Percentiles rank a stretch among this genome's conserved stretches.
phyloP scores from a whole-genome alignment of 2,113 vertebrate genomes.

The Lycaon pictus region DNA sequence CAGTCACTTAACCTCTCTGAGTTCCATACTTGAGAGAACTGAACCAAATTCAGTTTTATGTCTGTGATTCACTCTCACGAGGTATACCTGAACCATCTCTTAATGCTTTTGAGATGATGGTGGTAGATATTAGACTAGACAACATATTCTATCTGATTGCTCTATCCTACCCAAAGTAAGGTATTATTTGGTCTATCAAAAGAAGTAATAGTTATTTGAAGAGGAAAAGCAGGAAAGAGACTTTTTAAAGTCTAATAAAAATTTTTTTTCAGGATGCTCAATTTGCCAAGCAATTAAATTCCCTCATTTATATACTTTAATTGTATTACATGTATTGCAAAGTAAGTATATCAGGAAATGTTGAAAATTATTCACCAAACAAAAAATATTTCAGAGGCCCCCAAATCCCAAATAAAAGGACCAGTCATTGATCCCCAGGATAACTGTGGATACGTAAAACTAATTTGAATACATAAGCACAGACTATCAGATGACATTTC shows the following conservation, averaged over 20 bases:
- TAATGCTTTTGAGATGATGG: not conserved
- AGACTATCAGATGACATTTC: not conserved
- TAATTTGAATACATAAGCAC: not conserved
- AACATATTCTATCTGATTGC: not conserved
- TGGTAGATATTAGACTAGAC: not conserved
- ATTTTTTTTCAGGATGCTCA: not conserved
- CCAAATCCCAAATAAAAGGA: not conserved
- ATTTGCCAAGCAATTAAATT: not conserved
- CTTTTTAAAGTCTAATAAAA: not conserved
- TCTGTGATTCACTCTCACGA: not conserved
- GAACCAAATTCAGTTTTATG: not conserved
- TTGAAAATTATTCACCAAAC: not conserved
- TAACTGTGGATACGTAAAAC: not conserved
- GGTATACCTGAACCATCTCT: not conserved
- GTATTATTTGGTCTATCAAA: not conserved
- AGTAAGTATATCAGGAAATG: not conserved
- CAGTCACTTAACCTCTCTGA: not conserved
- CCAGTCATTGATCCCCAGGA: not conserved
- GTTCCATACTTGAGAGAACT: not conserved
- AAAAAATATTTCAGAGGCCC: not conserved
- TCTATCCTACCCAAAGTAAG: not conserved
- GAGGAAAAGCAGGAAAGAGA: not conserved
- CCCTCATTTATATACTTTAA: no score
- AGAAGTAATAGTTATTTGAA: not conserved
- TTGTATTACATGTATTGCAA: not conserved